Evolutionary conservation across 2,888 invertebrate species (phyloP), one percentile per base, ranked within the genome.

Genomic region (Gymnosoma rotundatum): DNA sequence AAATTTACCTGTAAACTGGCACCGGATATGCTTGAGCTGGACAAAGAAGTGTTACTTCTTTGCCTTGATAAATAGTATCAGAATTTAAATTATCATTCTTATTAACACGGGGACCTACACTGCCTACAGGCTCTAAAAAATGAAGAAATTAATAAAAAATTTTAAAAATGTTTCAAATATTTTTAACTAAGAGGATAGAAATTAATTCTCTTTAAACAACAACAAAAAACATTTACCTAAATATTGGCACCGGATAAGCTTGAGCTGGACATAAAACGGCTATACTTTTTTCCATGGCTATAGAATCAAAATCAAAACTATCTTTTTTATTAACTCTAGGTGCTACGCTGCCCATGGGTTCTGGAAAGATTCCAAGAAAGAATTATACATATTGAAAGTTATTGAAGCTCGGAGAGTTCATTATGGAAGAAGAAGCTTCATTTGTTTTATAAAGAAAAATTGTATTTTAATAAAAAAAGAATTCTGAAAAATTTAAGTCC

Each of bases 281-380:
- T 70, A 90, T 86, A 73, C 87, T 88, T 92, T 95, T 94, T 92
- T 93, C 90, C 67, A 94, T 93, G 38, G 95, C 94, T 91, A 96
- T 95, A 16, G 88, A 89, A 93, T 94, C 91, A 94, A 93, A 92
- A 93, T 94, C 93, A 93, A 93, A 88, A 91, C 93, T 89, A 93
- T 95, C 95, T 93, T 94, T 92, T 86, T 95, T 94, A 67, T 95
- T 95, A 90, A 96, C 95, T 93, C 95, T 95, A 92, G 92, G 92
- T 1, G 89, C 90, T 58, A 93, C 93, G 86, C 93, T 93, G 83
- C 93, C 93, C 85, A 93, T 92, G n/a, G 93, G 93, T 89, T 93
- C 93, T 90, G 75, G n/a, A 87, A 86, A 42, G 14, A 52, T 42
- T 42, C 4, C 16, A 60, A 12, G 38, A 6, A 38, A 38, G 38